Conservation (phyloP, 2,113 vertebrate genomes). For the Emydura subglobosa region DNA sequence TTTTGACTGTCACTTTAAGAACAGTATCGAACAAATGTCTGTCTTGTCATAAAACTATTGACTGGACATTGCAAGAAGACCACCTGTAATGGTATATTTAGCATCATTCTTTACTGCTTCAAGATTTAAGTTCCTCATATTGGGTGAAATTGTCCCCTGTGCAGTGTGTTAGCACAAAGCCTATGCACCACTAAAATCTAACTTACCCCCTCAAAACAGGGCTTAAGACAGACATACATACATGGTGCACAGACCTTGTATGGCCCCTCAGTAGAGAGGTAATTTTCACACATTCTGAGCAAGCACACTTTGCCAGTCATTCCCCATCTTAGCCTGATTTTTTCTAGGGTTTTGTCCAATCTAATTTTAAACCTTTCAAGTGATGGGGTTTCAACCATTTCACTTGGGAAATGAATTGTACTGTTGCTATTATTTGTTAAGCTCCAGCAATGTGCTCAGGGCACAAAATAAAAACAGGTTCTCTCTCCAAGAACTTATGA, state of each 20-base stretch:
- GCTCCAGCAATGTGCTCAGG: background rate
- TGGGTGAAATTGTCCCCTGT: background rate
- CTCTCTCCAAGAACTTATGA: slow-evolving; percentile 6
- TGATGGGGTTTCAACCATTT: background rate
- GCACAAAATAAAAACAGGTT: background rate
- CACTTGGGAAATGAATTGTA: background rate
- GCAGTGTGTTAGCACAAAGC: background rate
- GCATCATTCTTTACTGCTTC: background rate
- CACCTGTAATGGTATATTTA: background rate
- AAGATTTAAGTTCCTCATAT: slow-evolving; percentile 3
- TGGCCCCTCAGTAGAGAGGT: background rate
- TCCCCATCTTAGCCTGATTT: background rate
- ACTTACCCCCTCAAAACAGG: background rate
- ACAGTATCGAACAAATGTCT: background rate
- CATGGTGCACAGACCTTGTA: background rate
- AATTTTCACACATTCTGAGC: background rate
- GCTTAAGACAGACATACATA: slow-evolving; percentile 6
- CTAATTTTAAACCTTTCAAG: background rate
- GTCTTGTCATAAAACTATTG: slow-evolving; percentile 3
- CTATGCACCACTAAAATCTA: background rate
- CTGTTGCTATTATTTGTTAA: background rate
- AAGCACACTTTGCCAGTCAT: background rate
- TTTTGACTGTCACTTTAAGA: slow-evolving; percentile 11
- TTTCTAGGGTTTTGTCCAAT: background rate
- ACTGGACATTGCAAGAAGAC: background rate